Evolutionary conservation across 1,140 invertebrate genomes (phyloP).

Genomic region (Drosophila suzukii): DNA sequence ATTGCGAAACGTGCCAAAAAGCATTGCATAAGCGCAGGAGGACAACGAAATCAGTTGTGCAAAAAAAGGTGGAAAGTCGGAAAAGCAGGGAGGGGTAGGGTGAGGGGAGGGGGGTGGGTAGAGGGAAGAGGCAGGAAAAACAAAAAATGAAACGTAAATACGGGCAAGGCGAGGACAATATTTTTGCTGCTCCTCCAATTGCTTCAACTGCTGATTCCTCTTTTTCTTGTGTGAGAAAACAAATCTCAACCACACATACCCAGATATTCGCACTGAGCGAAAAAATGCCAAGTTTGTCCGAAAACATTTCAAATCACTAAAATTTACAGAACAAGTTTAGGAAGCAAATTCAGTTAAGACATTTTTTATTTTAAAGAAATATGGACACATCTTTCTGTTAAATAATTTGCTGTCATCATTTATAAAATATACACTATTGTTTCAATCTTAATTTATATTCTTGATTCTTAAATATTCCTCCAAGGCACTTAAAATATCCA

Average conservation of each 20-base stretch:
- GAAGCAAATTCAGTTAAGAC: too few species aligned
- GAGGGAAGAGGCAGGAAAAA: slow-evolving; percentile 29
- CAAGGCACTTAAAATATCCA: too few species aligned
- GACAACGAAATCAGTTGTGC: slow-evolving; percentile 69
- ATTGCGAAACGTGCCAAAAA: slow-evolving; percentile 75
- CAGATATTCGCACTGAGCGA: slow-evolving; percentile 15
- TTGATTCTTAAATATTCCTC: too few species aligned
- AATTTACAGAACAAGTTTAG: too few species aligned
- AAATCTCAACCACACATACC: slow-evolving; percentile 60
- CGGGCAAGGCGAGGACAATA: slow-evolving; percentile 51
- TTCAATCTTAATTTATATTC: too few species aligned
- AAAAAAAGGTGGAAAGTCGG: slow-evolving; percentile 39
- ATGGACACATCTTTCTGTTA: too few species aligned
- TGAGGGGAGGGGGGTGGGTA: background rate
- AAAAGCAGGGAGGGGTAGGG: slow-evolving; percentile 4
- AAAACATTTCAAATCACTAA: too few species aligned
- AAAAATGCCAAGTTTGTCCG: too few species aligned
- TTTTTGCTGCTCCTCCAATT: slow-evolving; percentile 41
- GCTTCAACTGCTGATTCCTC: slow-evolving; percentile 28
- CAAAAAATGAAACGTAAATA: slow-evolving; percentile 51
- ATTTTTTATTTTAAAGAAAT: too few species aligned
- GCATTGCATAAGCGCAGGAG: slow-evolving; percentile 77
- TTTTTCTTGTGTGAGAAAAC: slow-evolving; percentile 45
- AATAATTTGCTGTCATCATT: too few species aligned
- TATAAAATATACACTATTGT: too few species aligned